Evolutionary conservation across 2,888 invertebrate genomes (phyloP).

Genomic region (Oscheius sp.): DNA sequence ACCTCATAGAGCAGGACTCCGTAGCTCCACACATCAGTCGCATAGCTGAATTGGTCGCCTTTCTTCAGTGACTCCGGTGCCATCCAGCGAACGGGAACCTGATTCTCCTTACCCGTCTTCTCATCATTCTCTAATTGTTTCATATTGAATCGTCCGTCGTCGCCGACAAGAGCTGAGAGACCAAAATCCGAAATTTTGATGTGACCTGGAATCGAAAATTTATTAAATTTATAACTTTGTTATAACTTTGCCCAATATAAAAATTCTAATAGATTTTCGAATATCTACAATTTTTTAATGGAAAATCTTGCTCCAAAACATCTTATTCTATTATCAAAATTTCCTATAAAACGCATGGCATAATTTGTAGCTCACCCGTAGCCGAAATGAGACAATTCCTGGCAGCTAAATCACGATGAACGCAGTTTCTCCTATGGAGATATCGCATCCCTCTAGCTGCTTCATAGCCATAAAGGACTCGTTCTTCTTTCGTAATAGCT

Average conservation of each 20-base stretch:
- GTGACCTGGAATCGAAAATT: neutral
- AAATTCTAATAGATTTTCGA: too few species aligned
- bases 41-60: slow-evolving; percentile 33
- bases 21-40: slow-evolving; percentile 56
- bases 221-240: too few species aligned
- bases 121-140: neutral
- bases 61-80: slow-evolving; percentile 54
- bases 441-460: slow-evolving; percentile 84
- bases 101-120: neutral
- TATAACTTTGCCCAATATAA: neutral
- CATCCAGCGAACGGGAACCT: slow-evolving; percentile 49
- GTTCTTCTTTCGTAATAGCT: slow-evolving; percentile 30
- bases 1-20: slow-evolving; percentile 50
- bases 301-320: too few species aligned
- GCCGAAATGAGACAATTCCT: slow-evolving; percentile 82
- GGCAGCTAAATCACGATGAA: slow-evolving; percentile 85
- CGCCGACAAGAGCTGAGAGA: slow-evolving; percentile 29
- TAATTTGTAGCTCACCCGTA: slow-evolving; percentile 37
- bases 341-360: neutral
- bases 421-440: slow-evolving; percentile 82
- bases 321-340: too few species aligned
- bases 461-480: slow-evolving; percentile 41
- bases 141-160: neutral
- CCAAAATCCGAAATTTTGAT: slow-evolving; percentile 55
- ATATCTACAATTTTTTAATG: too few species aligned